phyloP scores from a whole-genome alignment of 2,888 invertebrate species.

The Tenthredo livida region DNA sequence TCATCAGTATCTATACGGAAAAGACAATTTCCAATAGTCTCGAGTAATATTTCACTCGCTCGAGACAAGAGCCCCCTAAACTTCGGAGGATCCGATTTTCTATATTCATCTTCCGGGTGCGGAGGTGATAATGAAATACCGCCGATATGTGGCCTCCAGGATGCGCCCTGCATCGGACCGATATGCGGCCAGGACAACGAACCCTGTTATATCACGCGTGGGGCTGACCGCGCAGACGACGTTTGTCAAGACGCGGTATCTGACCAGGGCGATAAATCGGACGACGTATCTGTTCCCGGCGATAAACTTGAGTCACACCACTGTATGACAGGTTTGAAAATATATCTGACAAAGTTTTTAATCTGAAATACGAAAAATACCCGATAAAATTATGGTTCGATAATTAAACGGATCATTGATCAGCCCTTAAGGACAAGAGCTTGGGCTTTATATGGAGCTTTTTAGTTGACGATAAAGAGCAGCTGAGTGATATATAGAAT shows the following conservation, averaged over 20 bases:
- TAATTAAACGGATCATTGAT: background rate
- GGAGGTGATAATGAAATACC: conserved; percentile 9
- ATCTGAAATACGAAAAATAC: background rate
- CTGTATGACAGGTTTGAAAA: background rate
- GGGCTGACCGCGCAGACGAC: conserved; percentile 1
- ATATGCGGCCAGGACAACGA: conserved; percentile 13
- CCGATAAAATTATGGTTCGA: background rate
- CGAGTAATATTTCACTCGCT: background rate
- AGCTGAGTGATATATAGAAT: background rate
- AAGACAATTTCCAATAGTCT: conserved; percentile 23
- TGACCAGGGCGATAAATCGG: conserved; percentile 8
- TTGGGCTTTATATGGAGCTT: background rate
- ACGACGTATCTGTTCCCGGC: conserved; percentile 12
- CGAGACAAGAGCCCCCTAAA: too few species aligned
- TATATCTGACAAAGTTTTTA: background rate
- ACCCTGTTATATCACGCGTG: conserved; percentile 5
- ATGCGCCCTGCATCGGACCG: conserved; percentile 9
- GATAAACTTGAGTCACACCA: background rate
- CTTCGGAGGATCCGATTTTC: background rate
- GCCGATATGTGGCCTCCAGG: background rate
- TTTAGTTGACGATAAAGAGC: background rate
- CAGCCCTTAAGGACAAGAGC: background rate
- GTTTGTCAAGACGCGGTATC: conserved; percentile 4
- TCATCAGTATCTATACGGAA: background rate
- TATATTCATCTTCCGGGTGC: background rate